Conservation (phyloP, 2,797 vertebrate genomes). For the Salarias fasciatus region DNA sequence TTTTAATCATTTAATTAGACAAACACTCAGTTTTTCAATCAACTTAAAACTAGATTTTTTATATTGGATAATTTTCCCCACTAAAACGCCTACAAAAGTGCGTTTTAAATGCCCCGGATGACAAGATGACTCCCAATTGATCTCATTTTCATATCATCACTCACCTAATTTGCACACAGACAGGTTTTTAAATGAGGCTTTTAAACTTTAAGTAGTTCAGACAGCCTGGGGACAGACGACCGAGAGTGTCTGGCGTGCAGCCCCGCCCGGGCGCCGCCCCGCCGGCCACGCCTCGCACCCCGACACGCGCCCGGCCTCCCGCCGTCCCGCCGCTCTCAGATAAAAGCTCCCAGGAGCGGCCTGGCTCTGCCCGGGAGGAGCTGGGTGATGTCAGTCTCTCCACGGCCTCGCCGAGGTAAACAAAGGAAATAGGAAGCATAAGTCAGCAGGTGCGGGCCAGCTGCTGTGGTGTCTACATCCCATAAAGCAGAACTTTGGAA, state of each 20-base stretch:
- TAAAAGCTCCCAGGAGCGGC: slow-evolving; percentile 53
- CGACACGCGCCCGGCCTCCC: slow-evolving; percentile 49
- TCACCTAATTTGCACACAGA: slow-evolving; percentile 21
- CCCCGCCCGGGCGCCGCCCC: slow-evolving; percentile 33
- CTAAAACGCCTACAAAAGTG: slow-evolving; percentile 41
- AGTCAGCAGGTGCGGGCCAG: slow-evolving; percentile 77
- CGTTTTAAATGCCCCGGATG: slow-evolving; percentile 39
- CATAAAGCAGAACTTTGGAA: slow-evolving; percentile 48
- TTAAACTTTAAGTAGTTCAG: slow-evolving; percentile 14
- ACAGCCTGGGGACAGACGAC: slow-evolving; percentile 26
- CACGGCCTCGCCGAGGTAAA: slow-evolving; percentile 74
- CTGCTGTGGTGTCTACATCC: slow-evolving; percentile 66
- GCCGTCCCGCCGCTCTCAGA: slow-evolving; percentile 43
- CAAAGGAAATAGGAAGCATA: slow-evolving; percentile 76
- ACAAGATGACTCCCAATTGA: slow-evolving; percentile 26
- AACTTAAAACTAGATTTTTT: slow-evolving; percentile 19
- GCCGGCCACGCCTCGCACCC: slow-evolving; percentile 45
- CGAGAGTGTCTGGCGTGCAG: slow-evolving; percentile 35
- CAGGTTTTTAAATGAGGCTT: slow-evolving; percentile 32
- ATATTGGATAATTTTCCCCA: slow-evolving; percentile 36
- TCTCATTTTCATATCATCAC: slow-evolving; percentile 33
- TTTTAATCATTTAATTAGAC: slow-evolving; percentile 16
- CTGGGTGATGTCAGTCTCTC: slow-evolving; percentile 77
- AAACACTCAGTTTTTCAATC: slow-evolving; percentile 6
- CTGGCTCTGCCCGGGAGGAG: slow-evolving; percentile 54